Base-by-base conservation (phyloP, 2,888 invertebrate species). In the Chrysomela aeneicollis region DNA sequence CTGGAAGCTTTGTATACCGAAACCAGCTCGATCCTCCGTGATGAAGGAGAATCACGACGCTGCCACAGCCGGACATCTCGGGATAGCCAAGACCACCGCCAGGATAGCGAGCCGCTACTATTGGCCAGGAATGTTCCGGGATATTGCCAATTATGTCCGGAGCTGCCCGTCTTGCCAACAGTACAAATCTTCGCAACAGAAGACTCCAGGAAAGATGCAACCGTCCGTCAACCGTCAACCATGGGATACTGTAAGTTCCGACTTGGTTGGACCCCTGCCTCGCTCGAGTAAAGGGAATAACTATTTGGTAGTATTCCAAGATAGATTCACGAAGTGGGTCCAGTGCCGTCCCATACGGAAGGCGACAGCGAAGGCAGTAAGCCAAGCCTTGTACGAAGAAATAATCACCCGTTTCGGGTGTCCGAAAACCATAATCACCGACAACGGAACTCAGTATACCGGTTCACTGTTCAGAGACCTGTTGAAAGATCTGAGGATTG, bases 101-200 rank as follows among this genome's bases (percentile, higher is more conserved):
- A 49, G 71, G 19, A 61, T 78, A 15, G 66, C 71, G 2, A 52
- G 15, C 12, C 32, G 58, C 3, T 78, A 76, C 42, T 74, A 76
- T 59, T 78, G 76, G 76, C 72, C 75, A 22, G 68, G 67, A 17
- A 79, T 73, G 74, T 68, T 61, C 21, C 52, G 61, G 30, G 73
- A 77, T 8, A 63, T 73, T 0, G 63, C 71, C 0, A 57, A 54
- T 1, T 77, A 76, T 46, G 71, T 78, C 0, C 30, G 71, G 10
- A 19, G 18, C 0, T 79, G 76, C 59, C 15, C 19, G 0, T 61
- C 35, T 3, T 77, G 75, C 57, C 71, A 74, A 71, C 72, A 53
- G 70, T 74, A 60, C 26, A 74, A 73, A 59, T 10, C 64, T 0
- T 19, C 63, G 0, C 74, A 67, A 52, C 64, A 59, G 22, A 50